Conservation (phyloP, 2,797 vertebrate species). For the Myripristis jacobus region DNA sequence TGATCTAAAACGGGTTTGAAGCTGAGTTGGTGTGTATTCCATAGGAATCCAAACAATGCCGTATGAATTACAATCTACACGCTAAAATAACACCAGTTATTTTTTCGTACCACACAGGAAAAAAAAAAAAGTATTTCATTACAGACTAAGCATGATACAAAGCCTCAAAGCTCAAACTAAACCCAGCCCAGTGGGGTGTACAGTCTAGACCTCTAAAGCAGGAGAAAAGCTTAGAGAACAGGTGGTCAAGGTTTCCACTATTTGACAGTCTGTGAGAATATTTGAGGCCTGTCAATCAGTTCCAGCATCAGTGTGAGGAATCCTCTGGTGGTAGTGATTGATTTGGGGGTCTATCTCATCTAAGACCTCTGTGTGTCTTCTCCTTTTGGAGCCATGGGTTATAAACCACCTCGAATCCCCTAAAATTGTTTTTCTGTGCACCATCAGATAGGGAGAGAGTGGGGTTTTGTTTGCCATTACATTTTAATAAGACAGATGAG, state of each 20-base stretch:
- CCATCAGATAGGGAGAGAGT: constrained; percentile 71
- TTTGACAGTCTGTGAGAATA: constrained; percentile 41
- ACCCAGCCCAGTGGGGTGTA: constrained; percentile 7
- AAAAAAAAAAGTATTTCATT: not conserved
- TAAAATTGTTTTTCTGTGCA: constrained; percentile 77
- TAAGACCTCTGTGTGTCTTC: constrained; percentile 72
- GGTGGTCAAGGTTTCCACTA: constrained; percentile 44
- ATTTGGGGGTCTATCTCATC: constrained; percentile 77
- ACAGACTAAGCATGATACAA: constrained; percentile 2
- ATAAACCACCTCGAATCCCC: constrained; percentile 73
- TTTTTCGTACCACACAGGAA: not conserved
- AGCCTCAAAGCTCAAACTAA: constrained; percentile 19
- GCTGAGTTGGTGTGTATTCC: constrained; percentile 22
- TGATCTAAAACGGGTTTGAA: constrained; percentile 26
- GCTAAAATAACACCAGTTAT: not conserved
- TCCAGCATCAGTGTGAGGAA: constrained; percentile 50
- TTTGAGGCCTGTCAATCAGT: constrained; percentile 69
- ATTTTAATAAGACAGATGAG: constrained; percentile 79
- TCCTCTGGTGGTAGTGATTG: constrained; percentile 69
- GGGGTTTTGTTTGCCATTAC: constrained; percentile 76
- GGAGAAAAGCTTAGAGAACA: constrained; percentile 1
- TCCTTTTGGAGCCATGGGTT: constrained; percentile 57
- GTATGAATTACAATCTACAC: constrained; percentile 13
- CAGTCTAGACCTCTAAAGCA: constrained; percentile 28
- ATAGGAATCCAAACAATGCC: constrained; percentile 37